Evolutionary conservation across 2,888 invertebrate species (phyloP).

Genomic region (Tinea trinotella): DNA sequence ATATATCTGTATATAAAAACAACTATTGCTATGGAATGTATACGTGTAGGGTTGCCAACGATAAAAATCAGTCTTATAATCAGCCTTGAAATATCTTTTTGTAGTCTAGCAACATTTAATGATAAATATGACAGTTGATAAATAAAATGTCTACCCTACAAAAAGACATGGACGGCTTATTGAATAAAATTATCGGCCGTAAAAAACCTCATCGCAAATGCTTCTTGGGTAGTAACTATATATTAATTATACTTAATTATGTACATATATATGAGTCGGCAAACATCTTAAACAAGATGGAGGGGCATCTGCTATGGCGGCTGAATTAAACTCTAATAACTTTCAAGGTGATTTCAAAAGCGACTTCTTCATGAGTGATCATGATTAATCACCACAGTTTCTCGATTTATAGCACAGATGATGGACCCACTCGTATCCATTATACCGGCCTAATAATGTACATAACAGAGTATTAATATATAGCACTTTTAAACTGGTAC

Average conservation of each 20-base stretch:
- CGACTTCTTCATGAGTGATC: too few relatives aligned
- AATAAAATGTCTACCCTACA: neutral
- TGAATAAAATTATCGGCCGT: neutral
- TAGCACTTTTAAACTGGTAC: constrained; percentile 19
- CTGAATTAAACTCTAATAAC: too few relatives aligned
- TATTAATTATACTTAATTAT: too few relatives aligned
- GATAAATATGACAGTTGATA: neutral
- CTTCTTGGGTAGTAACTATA: neutral
- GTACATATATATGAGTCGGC: too few relatives aligned
- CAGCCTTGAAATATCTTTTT: constrained; percentile 25
- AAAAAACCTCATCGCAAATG: neutral
- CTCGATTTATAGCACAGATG: too few relatives aligned
- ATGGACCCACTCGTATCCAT: too few relatives aligned
- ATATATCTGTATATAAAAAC: constrained; percentile 52
- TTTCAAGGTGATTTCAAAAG: too few relatives aligned
- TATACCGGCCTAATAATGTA: too few relatives aligned
- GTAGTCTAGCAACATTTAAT: too few relatives aligned
- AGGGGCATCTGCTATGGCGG: too few relatives aligned
- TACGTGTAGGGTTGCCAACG: constrained; percentile 37
- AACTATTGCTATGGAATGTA: constrained; percentile 46
- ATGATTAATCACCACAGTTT: too few relatives aligned
- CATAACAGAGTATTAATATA: neutral
- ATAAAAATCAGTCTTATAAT: constrained; percentile 56
- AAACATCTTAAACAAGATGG: too few relatives aligned
- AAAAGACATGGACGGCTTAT: neutral